Evolutionary conservation across 2,797 vertebrate genomes (phyloP), one percentile per base, ranked within the genome.

Genomic region (Tarsius wallacei): DNA sequence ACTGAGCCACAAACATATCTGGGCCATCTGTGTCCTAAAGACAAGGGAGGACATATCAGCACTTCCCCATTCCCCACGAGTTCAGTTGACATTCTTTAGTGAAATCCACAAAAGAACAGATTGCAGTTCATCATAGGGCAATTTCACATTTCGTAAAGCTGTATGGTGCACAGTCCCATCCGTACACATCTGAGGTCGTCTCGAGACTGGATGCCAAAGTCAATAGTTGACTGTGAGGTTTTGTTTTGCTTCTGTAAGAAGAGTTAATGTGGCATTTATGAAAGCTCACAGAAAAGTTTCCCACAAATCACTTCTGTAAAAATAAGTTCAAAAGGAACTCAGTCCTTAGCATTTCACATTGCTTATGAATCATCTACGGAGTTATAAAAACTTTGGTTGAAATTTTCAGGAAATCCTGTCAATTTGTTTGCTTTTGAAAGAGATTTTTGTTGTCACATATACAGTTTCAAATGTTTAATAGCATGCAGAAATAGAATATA

Each of bases 1-100:
- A 16, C 59, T 4, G 92, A 76, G 63, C 81, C 73, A 53, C 76
- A 13, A 12, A 74, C 55, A 8, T 21, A 36, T 24, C 90, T 61
- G 66, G 71, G 81, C 91, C 97, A 96, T 96, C 91, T 96, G 93
- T 66, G 95, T 90, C 96, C 63, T n/a, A 26, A 82, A 59, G 89
- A 78, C 73, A 28, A 74, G 68, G 59, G 80, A 97, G 93, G 77
- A 68, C 24, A 17, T 1, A 42, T 5, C 61, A 53, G 80, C 36
- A 7, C 22, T 2, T n/a, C 33, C 94, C 66, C 66, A 61, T 63
- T 77, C 71, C 94, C 80, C n/a, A 51, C 0, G 0, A 59, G 89
- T 1, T 82, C 28, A 3, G n/a, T 0, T 81, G 87, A 89, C 71
- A 87, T 61, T 80, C 93, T 85, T 47, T 5, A 57, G 61, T 16